Conservation (phyloP, 2,888 invertebrate species). For the Saturnia japonica region DNA sequence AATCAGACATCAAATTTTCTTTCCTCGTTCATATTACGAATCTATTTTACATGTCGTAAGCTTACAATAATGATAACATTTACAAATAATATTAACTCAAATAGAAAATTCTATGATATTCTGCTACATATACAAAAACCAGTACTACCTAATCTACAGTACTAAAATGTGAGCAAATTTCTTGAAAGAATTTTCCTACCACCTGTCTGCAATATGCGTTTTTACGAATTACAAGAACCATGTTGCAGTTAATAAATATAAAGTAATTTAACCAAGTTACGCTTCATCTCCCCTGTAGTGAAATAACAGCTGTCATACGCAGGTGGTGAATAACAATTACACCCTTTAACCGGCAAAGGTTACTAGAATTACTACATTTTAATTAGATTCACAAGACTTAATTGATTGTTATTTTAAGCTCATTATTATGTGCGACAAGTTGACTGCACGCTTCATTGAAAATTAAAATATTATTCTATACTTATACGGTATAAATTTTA, state of each 20-base stretch:
- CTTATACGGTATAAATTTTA: background rate
- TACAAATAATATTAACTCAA: background rate
- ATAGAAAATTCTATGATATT: background rate
- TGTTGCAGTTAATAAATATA: constrained; percentile 6
- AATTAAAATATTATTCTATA: background rate
- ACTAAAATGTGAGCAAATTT: background rate
- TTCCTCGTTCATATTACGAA: too few species aligned
- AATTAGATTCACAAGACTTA: constrained; percentile 32
- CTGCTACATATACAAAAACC: background rate
- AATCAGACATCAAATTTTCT: too few species aligned
- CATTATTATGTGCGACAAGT: constrained; percentile 24
- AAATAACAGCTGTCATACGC: constrained; percentile 22
- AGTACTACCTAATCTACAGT: background rate
- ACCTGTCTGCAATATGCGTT: background rate
- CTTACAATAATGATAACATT: too few species aligned
- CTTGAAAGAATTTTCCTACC: background rate
- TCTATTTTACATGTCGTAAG: too few species aligned
- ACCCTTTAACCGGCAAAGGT: constrained; percentile 48
- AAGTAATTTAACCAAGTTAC: constrained; percentile 14
- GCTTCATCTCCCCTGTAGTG: constrained; percentile 16
- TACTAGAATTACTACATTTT: constrained; percentile 41
- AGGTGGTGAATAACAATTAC: constrained; percentile 29
- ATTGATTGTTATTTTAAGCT: constrained; percentile 40
- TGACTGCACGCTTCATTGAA: background rate
- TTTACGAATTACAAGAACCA: background rate